Percentiles rank a stretch among this genome's conserved stretches.
These are phyloP conservation scores for Furcula furcula DNA, from an alignment of 2,888 invertebrate genomes.

Conservation along the genomic window DNA sequence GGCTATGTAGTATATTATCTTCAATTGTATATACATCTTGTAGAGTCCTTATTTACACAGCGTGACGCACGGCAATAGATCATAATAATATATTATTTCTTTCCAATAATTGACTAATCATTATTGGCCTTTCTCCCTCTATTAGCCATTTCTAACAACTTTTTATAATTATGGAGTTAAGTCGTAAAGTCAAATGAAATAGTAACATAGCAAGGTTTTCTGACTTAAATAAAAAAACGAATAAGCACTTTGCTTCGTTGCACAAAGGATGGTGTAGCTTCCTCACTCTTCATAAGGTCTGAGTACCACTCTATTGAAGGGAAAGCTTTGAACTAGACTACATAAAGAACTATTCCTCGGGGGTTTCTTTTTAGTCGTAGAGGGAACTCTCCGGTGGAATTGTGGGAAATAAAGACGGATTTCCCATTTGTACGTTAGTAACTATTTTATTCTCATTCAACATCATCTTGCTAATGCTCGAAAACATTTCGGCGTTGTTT, in stretches of 20 bases:
- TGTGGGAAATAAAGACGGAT: constrained; percentile 54
- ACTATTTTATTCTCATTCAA: constrained; percentile 32
- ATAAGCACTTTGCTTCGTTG: constrained; percentile 6
- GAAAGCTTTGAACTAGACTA: constrained; percentile 47
- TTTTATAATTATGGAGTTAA: too few relatives aligned
- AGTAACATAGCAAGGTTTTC: too few relatives aligned
- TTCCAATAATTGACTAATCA: too few relatives aligned
- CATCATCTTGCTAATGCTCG: constrained; percentile 26
- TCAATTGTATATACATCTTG: too few relatives aligned
- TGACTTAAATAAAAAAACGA: constrained; percentile 14
- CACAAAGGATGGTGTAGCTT: constrained; percentile 25
- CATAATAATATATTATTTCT: too few relatives aligned
- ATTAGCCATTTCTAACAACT: too few relatives aligned
- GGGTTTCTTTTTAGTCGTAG: constrained; percentile 35
- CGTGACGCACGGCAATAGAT: too few relatives aligned
- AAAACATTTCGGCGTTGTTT: constrained; percentile 19
- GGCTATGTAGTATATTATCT: too few relatives aligned
- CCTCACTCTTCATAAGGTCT: constrained; percentile 36
- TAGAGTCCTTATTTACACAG: too few relatives aligned
- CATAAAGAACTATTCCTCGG: constrained; percentile 42
- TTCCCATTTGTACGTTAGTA: constrained; percentile 32
- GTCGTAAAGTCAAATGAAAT: too few relatives aligned
- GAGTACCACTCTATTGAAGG: constrained; percentile 40
- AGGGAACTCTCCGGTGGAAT: constrained; percentile 36
- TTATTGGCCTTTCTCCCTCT: too few relatives aligned